Conservation (phyloP, 2,113 vertebrate genomes). For the Struthio camelus region DNA sequence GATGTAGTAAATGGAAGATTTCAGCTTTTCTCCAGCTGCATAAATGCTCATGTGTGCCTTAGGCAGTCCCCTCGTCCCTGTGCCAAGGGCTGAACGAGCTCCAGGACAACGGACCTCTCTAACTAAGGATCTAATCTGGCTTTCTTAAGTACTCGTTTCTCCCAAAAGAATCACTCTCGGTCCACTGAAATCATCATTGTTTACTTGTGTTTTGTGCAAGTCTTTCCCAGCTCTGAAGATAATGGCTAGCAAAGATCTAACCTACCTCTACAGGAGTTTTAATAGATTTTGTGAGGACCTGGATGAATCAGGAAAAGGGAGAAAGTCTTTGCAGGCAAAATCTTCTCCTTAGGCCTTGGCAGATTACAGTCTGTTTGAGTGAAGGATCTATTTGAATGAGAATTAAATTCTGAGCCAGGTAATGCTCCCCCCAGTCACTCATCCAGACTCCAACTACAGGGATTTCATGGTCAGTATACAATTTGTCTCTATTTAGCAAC, state of each 20-base stretch:
- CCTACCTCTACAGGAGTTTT: not conserved
- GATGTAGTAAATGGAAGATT: not conserved
- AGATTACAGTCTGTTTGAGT: not conserved
- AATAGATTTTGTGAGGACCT: not conserved
- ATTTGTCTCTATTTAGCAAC: not conserved
- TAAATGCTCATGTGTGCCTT: not conserved
- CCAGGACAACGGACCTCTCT: not conserved
- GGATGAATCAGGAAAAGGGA: not conserved
- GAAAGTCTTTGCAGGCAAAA: not conserved
- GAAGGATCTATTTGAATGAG: not conserved
- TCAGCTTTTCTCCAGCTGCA: not conserved
- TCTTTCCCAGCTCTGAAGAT: not conserved
- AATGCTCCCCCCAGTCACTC: not conserved
- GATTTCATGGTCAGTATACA: accelerated
- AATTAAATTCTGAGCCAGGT: not conserved
- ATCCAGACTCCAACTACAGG: not conserved
- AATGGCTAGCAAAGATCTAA: not conserved
- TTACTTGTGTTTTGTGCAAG: not conserved
- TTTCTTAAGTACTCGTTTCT: not conserved
- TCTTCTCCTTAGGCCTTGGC: not conserved
- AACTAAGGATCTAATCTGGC: not conserved
- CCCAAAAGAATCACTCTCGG: not conserved
- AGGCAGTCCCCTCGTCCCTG: not conserved
- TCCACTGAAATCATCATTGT: not conserved
- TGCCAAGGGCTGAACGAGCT: not conserved